A percentile compares a stretch with the other conserved stretches of the same genome.
Conservation (phyloP, 2,888 invertebrate genomes). For the Chymomyza caudatula region DNA sequence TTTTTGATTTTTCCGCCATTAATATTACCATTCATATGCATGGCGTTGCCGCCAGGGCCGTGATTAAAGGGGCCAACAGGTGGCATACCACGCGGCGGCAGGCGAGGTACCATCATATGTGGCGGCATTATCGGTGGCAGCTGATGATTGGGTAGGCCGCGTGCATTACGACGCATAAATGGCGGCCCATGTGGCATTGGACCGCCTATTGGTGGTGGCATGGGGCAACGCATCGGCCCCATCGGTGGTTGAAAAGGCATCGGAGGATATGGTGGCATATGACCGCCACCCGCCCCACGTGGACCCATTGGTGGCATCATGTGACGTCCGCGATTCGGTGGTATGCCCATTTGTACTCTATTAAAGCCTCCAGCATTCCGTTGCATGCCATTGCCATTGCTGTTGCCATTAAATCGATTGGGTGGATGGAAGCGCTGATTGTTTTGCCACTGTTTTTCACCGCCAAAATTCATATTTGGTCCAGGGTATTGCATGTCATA, state of each 20-base stretch:
- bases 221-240: slow-evolving; percentile 61
- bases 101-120: slow-evolving; percentile 55
- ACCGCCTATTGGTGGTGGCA: slow-evolving; percentile 55
- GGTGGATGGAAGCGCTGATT: slow-evolving; percentile 35
- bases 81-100: slow-evolving; percentile 59
- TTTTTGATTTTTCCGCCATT: slow-evolving; percentile 68
- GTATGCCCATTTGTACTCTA: slow-evolving; percentile 17
- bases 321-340: slow-evolving; percentile 44
- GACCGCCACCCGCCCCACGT: slow-evolving; percentile 37
- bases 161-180: slow-evolving; percentile 69
- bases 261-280: slow-evolving; percentile 61
- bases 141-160: slow-evolving; percentile 57
- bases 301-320: slow-evolving; percentile 57
- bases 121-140: slow-evolving; percentile 50
- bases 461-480: slow-evolving; percentile 26
- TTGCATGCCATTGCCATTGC: slow-evolving; percentile 33
- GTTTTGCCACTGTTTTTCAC: slow-evolving; percentile 26
- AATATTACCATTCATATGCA: slow-evolving; percentile 43
- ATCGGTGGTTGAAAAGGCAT: slow-evolving; percentile 63
- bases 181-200: slow-evolving; percentile 58
- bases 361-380: slow-evolving; percentile 39
- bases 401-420: slow-evolving; percentile 45
- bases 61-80: slow-evolving; percentile 49
- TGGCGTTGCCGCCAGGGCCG: slow-evolving; percentile 17
- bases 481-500: slow-evolving; percentile 3